Conservation (phyloP, 2,113 vertebrate species). For the Neodontobutis hainanensis region DNA sequence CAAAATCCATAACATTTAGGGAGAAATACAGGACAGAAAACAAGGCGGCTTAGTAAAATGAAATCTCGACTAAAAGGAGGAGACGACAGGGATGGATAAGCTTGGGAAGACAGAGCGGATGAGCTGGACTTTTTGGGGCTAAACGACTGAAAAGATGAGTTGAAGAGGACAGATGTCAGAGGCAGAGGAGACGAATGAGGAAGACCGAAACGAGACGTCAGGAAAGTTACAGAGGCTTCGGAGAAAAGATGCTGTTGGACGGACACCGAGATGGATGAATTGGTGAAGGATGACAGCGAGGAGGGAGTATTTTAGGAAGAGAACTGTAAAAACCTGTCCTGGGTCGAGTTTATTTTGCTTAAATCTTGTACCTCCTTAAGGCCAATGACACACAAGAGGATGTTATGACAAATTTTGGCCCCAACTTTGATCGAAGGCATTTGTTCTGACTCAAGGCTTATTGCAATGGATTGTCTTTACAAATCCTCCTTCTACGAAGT, state of each 20-base stretch:
- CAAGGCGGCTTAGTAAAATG: not conserved
- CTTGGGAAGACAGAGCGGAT: not conserved
- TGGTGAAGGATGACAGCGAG: slow-evolving; percentile 1
- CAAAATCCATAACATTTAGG: not conserved
- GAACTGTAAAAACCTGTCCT: not conserved
- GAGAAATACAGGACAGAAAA: not conserved
- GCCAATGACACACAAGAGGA: not conserved
- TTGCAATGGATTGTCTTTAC: too few species aligned
- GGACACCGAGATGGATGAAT: not conserved
- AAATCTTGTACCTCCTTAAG: not conserved
- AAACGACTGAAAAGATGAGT: not conserved
- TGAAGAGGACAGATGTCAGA: not conserved
- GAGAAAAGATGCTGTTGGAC: not conserved
- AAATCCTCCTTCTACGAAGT: too few species aligned
- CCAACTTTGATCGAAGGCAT: not conserved
- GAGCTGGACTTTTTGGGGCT: not conserved
- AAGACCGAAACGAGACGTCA: not conserved
- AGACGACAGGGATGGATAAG: not conserved
- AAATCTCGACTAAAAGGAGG: not conserved
- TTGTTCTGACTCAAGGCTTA: not conserved
- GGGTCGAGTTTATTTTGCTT: not conserved
- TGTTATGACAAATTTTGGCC: not conserved
- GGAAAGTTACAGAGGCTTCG: not conserved
- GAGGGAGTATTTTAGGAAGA: not conserved
- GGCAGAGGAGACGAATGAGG: not conserved